Evolutionary conservation across 2,797 vertebrate species (phyloP).

Genomic region (Liparis tanakae): DNA sequence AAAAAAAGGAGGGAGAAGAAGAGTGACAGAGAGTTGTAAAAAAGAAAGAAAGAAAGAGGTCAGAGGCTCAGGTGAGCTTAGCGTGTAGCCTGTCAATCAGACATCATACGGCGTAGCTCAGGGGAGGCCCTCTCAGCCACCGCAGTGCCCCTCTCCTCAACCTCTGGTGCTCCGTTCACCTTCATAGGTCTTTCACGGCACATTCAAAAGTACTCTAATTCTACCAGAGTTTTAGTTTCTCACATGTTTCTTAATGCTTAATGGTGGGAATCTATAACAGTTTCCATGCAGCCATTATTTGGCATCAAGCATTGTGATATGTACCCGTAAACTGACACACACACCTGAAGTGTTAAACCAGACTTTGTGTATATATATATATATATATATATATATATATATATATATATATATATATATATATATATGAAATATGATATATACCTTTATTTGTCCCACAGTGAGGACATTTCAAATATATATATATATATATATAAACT

Average conservation of each 20-base stretch:
- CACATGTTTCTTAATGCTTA: constrained; percentile 14
- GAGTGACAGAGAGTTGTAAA: constrained; percentile 54
- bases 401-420: too few species aligned
- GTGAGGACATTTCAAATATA: too few species aligned
- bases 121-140: constrained; percentile 57
- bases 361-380: too few species aligned
- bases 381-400: too few species aligned
- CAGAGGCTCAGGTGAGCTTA: constrained; percentile 78
- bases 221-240: constrained; percentile 21
- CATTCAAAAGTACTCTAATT: constrained; percentile 31
- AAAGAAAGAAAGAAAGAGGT: constrained; percentile 60
- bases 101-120: constrained; percentile 61
- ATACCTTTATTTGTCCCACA: too few species aligned
- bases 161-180: constrained; percentile 41
- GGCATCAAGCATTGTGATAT: background rate
- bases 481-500: too few species aligned
- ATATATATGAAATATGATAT: too few species aligned
- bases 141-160: constrained; percentile 43
- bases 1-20: constrained; percentile 43
- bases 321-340: background rate
- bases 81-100: constrained; percentile 80
- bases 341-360: too few species aligned
- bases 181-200: constrained; percentile 43
- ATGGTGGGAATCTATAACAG: constrained; percentile 20
- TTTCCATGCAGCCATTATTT: constrained; percentile 27